phyloP scores from a whole-genome alignment of 1,140 invertebrate species.

The Drosophila quadrilineata region DNA sequence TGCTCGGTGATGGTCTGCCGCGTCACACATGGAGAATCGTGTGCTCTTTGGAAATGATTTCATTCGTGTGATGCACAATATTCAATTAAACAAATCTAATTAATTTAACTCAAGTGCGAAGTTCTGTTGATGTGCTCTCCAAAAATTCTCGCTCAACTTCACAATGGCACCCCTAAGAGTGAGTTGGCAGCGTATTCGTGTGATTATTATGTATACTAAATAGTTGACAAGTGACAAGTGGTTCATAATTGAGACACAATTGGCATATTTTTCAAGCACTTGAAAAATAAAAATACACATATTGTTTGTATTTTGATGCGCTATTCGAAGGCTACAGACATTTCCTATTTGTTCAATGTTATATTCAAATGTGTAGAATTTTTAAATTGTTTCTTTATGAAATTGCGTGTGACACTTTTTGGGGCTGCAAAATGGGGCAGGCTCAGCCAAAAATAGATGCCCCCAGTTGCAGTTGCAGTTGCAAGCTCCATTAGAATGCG shows the following conservation, averaged over 20 bases:
- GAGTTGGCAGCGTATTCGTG: slow-evolving; percentile 7
- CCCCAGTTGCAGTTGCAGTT: slow-evolving; percentile 13
- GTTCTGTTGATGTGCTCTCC: slow-evolving; percentile 19
- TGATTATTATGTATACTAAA: background rate
- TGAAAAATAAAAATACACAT: background rate
- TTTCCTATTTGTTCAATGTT: background rate
- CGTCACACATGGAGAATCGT: slow-evolving; percentile 12
- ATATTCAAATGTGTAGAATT: background rate
- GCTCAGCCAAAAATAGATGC: slow-evolving; percentile 41
- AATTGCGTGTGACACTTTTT: slow-evolving; percentile 9
- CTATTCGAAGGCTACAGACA: slow-evolving; percentile 9
- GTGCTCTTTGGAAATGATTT: background rate
- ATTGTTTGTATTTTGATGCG: background rate
- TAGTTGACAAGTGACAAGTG: background rate
- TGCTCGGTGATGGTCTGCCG: slow-evolving; percentile 5
- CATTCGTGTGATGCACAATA: too few relatives aligned
- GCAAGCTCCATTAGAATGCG: slow-evolving; percentile 32
- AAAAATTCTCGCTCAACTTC: slow-evolving; percentile 19
- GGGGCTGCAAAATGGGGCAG: slow-evolving; percentile 45
- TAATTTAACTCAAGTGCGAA: slow-evolving; percentile 14
- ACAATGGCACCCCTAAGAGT: slow-evolving; percentile 25
- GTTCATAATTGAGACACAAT: slow-evolving; percentile 14
- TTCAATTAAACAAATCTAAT: slow-evolving; percentile 26
- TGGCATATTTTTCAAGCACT: background rate
- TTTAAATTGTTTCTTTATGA: background rate